phyloP scores from a whole-genome alignment of 2,888 invertebrate genomes.

The Hyposoter didymator region DNA sequence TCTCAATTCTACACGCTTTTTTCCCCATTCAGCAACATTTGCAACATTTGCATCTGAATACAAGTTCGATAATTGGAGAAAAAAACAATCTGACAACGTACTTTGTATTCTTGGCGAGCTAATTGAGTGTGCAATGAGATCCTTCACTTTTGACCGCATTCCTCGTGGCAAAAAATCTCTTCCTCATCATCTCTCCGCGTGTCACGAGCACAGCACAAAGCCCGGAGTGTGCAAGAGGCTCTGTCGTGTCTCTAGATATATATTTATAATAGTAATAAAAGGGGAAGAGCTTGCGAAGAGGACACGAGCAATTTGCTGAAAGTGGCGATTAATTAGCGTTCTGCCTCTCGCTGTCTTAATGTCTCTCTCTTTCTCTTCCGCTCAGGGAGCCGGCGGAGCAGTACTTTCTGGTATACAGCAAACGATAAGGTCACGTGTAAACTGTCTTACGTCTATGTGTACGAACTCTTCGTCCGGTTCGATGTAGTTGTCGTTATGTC shows the following conservation, averaged over 20 bases:
- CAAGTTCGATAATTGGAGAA: background rate
- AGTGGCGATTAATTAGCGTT: slow-evolving; percentile 66
- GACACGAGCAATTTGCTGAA: slow-evolving; percentile 62
- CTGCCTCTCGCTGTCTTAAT: slow-evolving; percentile 41
- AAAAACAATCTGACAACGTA: background rate
- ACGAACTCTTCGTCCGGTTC: background rate
- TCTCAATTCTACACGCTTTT: slow-evolving; percentile 5
- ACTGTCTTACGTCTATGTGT: slow-evolving; percentile 18
- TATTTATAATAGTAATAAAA: slow-evolving; percentile 39
- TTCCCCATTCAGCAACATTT: no score
- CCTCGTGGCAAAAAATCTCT: slow-evolving; percentile 38
- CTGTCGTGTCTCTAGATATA: background rate
- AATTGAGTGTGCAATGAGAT: slow-evolving; percentile 49
- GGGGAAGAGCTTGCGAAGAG: slow-evolving; percentile 27
- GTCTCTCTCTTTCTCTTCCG: background rate
- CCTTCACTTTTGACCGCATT: slow-evolving; percentile 62
- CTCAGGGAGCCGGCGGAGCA: background rate
- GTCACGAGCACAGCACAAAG: slow-evolving; percentile 29
- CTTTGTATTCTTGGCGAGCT: slow-evolving; percentile 29
- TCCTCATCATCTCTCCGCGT: slow-evolving; percentile 42
- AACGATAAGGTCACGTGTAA: slow-evolving; percentile 50
- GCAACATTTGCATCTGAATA: slow-evolving; percentile 22
- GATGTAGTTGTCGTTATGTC: slow-evolving; percentile 26
- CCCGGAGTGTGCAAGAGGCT: background rate
- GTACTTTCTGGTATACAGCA: slow-evolving; percentile 31